Conservation (phyloP, 2,888 invertebrate species). For the Drosophila melanosoma region DNA sequence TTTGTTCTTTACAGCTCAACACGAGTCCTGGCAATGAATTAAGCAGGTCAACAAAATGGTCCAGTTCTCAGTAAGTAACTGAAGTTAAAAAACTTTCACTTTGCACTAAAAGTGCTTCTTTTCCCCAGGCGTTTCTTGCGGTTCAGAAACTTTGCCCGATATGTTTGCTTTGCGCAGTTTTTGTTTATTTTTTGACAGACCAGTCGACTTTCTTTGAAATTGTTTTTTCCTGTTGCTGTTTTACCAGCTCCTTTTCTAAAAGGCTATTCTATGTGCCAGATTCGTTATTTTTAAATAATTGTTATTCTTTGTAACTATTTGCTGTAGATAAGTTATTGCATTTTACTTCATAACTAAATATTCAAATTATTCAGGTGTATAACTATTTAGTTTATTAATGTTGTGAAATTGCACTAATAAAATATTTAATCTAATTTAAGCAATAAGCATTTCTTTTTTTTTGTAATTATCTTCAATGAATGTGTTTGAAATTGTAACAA, state of each 20-base stretch:
- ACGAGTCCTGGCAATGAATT: constrained; percentile 27
- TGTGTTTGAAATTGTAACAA: too few species aligned
- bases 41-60: constrained; percentile 22
- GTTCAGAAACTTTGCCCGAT: constrained; percentile 12
- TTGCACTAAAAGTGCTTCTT: constrained; percentile 22
- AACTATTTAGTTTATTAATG: background rate
- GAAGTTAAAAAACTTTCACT: constrained; percentile 55
- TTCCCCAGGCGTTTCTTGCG: background rate
- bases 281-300: background rate
- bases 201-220: constrained; percentile 1
- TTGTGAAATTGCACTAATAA: background rate
- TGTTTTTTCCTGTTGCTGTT: constrained; percentile 3
- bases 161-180: background rate
- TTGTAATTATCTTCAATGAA: background rate
- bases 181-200: constrained; percentile 25
- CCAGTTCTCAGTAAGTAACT: constrained; percentile 47
- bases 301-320: background rate
- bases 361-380: background rate
- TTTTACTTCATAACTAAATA: background rate
- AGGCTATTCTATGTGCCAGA: background rate
- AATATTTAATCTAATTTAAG: background rate
- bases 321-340: background rate
- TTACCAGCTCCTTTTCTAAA: background rate
- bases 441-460: too few species aligned
- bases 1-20: constrained; percentile 28